Conservation (phyloP, 2,797 vertebrate species). For the Lagodon rhomboides region DNA sequence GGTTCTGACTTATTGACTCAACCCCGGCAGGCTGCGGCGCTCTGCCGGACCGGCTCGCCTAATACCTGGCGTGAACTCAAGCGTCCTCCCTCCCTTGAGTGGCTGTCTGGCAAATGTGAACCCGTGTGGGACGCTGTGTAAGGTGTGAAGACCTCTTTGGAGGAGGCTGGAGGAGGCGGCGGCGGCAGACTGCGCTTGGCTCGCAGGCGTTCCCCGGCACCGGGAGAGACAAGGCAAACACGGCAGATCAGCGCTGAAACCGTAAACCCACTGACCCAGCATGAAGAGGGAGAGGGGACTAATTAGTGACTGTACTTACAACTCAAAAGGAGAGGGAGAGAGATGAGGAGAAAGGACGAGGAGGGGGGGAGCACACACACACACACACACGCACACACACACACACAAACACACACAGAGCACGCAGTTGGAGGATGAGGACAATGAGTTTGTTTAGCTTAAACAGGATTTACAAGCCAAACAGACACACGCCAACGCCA, state of each 20-base stretch:
- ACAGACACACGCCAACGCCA: constrained; percentile 83
- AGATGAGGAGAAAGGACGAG: constrained; percentile 32
- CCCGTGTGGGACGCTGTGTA: constrained; percentile 52
- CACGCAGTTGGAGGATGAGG: constrained; percentile 80
- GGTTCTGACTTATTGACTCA: constrained; percentile 53
- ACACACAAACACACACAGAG: constrained; percentile 33
- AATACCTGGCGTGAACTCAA: constrained; percentile 43
- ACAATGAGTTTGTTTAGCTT: constrained; percentile 88
- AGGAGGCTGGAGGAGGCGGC: constrained; percentile 42
- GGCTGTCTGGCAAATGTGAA: constrained; percentile 57
- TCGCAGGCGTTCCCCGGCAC: constrained; percentile 62
- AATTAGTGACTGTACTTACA: constrained; percentile 84
- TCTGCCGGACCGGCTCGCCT: constrained; percentile 12
- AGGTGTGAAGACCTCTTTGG: constrained; percentile 73
- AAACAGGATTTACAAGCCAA: constrained; percentile 87
- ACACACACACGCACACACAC: not conserved
- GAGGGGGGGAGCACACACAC: not conserved
- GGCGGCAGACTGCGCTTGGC: constrained; percentile 28
- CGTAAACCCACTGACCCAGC: constrained; percentile 82
- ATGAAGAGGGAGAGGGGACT: constrained; percentile 80
- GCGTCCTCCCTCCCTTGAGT: constrained; percentile 29
- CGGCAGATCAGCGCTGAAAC: constrained; percentile 69
- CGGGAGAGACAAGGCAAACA: constrained; percentile 75
- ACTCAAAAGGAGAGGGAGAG: constrained; percentile 62
- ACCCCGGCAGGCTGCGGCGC: constrained; percentile 41